These are phyloP conservation scores for Papilio xuthus DNA, from an alignment of 1,140 invertebrate species.

Conservation along the genomic window DNA sequence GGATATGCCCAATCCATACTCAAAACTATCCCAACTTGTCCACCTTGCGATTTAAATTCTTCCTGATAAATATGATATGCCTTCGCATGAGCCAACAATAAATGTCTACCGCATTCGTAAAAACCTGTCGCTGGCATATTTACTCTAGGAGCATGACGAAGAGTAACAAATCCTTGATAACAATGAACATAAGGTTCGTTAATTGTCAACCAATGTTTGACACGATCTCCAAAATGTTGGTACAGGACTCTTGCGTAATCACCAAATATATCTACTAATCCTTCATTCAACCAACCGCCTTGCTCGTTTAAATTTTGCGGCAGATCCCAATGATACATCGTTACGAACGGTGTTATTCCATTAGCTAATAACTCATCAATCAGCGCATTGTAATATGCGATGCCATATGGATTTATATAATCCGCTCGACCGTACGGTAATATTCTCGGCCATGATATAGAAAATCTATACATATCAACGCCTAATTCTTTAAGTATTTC, in stretches of 20 bases:
- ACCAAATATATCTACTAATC: constrained; percentile 83
- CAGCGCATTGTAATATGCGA: constrained; percentile 84
- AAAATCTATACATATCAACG: constrained; percentile 84
- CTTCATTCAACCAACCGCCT: constrained; percentile 84
- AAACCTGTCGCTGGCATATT: constrained; percentile 39
- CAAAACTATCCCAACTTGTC: constrained; percentile 44
- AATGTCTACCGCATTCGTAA: constrained; percentile 45
- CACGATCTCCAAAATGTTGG: constrained; percentile 83
- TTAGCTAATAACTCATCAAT: constrained; percentile 81
- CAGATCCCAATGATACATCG: constrained; percentile 86
- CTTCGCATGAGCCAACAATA: constrained; percentile 43
- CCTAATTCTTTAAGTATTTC: constrained; percentile 75
- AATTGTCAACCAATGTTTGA: constrained; percentile 86
- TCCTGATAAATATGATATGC: constrained; percentile 46
- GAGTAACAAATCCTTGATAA: constrained; percentile 24
- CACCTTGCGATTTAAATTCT: constrained; percentile 41
- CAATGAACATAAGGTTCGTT: constrained; percentile 82
- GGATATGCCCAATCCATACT: constrained; percentile 43
- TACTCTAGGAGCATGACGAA: constrained; percentile 40
- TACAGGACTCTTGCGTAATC: constrained; percentile 84
- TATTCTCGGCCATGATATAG: constrained; percentile 85
- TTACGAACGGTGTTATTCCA: constrained; percentile 82
- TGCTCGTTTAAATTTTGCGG: constrained; percentile 82
- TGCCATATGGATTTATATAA: constrained; percentile 81
- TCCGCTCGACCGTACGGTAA: constrained; percentile 82